Evolutionary conservation across 2,888 invertebrate genomes (phyloP), one percentile per base, ranked within the genome.

Genomic region (Nymphalis polychloros): DNA sequence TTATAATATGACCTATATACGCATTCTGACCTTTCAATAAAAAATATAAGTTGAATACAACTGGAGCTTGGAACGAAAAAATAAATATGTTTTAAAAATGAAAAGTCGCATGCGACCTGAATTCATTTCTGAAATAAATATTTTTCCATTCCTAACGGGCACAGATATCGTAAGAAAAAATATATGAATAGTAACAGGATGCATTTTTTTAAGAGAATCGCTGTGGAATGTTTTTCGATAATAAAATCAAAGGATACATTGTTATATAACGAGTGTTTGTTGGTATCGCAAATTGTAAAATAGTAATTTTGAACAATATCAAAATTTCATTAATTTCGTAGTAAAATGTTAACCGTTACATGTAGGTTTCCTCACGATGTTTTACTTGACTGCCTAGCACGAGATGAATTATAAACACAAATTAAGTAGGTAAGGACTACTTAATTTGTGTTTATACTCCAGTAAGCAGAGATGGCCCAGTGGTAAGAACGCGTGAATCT

Each of bases 31-130:
- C 20, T 60, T 60, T 65, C 60, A 53, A 60, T 60, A 47, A 60
- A 65, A 65, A 64, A 57, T 41, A 35, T n/a, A 57, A 31, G 8
- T 57, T n/a, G 3, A 41, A 41, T 20, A 48, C 55, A 23, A 47
- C 46, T n/a, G 47, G 46, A 47, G 46, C 27, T n/a, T 13, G 3
- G 17, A 57, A 41, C 20, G 57, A 61, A 64, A 57, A 61, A 60
- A 68, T 50, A 50, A 31, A 46, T 52, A 46, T 61, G 57, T 19
- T 46, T 55, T 50, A 61, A 69, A 67, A 64, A 64, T 60, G 55
- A 61, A 69, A 69, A 69, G 41, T 57, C 49, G 64, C 41, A 55
- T 50, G 68, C 57, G 68, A 65, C 61, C 64, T 53, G 68, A 64
- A 62, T 57, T 68, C 57, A 64, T 41, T 35, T 53, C 19, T 23